These are phyloP conservation scores for Pseudomyrmex gracilis DNA, from an alignment of 1,140 invertebrate genomes.

Conservation along the genomic window DNA sequence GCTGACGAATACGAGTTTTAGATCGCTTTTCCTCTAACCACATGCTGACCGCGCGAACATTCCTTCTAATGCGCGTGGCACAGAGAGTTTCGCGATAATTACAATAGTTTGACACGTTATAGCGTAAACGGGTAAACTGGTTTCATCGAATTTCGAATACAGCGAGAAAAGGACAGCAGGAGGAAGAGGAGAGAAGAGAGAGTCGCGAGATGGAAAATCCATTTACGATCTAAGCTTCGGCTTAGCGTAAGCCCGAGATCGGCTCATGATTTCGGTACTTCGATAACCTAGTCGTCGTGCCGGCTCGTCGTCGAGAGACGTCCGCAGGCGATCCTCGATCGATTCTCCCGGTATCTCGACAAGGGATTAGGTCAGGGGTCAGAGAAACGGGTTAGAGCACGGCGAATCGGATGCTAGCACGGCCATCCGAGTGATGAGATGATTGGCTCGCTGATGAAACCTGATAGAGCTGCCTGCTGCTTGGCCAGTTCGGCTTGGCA, in stretches of 20 bases:
- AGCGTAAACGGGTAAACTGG: slow-evolving; percentile 59
- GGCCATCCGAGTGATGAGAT: slow-evolving; percentile 79
- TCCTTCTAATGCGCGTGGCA: slow-evolving; percentile 17
- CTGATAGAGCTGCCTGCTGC: slow-evolving; percentile 78
- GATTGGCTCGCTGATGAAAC: slow-evolving; percentile 83
- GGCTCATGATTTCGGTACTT: slow-evolving; percentile 65
- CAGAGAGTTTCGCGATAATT: slow-evolving; percentile 57
- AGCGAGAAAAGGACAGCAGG: background rate
- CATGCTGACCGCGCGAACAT: slow-evolving; percentile 9
- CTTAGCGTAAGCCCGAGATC: slow-evolving; percentile 63
- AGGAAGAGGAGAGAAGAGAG: background rate
- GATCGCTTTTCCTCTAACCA: slow-evolving; percentile 18
- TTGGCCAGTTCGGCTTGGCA: slow-evolving; percentile 52
- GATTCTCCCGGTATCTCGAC: slow-evolving; percentile 64
- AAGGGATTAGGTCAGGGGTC: slow-evolving; percentile 79
- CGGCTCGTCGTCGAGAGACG: slow-evolving; percentile 38
- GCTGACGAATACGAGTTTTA: slow-evolving; percentile 25
- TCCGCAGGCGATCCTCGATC: slow-evolving; percentile 66
- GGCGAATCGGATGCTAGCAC: slow-evolving; percentile 72
- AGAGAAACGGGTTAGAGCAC: slow-evolving; percentile 76
- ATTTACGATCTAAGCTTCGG: slow-evolving; percentile 67
- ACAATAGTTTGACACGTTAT: slow-evolving; percentile 66
- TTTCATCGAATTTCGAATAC: slow-evolving; percentile 44
- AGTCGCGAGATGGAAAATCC: slow-evolving; percentile 67
- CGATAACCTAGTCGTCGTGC: slow-evolving; percentile 63